phyloP scores from a whole-genome alignment of 2,888 invertebrate species.

The Cephus pulcher region DNA sequence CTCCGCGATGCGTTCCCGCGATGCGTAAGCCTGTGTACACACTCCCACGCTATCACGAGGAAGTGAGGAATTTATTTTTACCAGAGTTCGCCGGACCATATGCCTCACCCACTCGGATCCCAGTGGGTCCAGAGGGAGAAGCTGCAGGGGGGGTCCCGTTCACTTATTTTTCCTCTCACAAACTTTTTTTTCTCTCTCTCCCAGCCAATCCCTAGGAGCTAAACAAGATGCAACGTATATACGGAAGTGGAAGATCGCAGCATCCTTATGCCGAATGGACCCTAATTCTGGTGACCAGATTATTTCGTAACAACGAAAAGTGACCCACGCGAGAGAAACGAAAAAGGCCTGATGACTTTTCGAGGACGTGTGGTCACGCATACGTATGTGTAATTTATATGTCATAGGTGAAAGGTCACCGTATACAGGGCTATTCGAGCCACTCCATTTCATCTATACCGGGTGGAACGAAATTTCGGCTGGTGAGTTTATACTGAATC shows the following conservation, averaged over 20 bases:
- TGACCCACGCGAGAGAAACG: background rate
- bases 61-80: slow-evolving; percentile 49
- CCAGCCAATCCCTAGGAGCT: background rate
- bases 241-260: background rate
- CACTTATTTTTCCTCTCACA: background rate
- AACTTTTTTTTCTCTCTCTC: background rate
- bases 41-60: slow-evolving; percentile 39
- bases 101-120: slow-evolving; percentile 28
- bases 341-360: background rate
- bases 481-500: background rate
- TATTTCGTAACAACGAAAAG: background rate
- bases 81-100: slow-evolving; percentile 35
- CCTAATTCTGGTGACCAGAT: background rate
- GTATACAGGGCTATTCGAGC: background rate
- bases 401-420: background rate
- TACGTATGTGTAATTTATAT: background rate
- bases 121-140: background rate
- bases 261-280: background rate
- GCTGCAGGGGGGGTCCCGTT: background rate
- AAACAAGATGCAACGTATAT: background rate
- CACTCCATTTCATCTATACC: background rate
- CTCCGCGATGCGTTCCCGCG: background rate
- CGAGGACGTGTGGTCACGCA: background rate
- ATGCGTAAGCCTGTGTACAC: slow-evolving; percentile 2
- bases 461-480: background rate